Conservation (phyloP, 2,888 invertebrate species). For the Polyploca ridens region DNA sequence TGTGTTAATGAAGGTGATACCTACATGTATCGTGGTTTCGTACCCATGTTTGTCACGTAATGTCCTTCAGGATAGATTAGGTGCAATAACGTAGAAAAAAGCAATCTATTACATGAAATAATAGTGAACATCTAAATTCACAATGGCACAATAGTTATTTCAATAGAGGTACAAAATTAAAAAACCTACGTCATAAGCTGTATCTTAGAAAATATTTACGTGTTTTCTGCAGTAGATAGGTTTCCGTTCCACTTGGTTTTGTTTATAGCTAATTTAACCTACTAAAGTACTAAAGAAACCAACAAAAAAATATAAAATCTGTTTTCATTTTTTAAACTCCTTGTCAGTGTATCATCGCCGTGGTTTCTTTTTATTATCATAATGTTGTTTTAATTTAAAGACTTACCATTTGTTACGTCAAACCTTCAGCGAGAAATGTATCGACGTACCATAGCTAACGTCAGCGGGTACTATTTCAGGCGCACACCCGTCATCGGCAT, state of each 20-base stretch:
- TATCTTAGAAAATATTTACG: too few species aligned
- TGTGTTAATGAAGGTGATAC: slow-evolving; percentile 10
- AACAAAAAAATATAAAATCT: too few species aligned
- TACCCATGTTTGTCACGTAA: slow-evolving; percentile 44
- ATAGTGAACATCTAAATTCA: not conserved
- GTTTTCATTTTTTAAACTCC: too few species aligned
- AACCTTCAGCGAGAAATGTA: slow-evolving; percentile 59
- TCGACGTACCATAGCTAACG: slow-evolving; percentile 58
- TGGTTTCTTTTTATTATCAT: slow-evolving; percentile 20
- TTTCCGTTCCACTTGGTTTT: too few species aligned
- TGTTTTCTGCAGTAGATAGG: too few species aligned
- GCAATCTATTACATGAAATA: not conserved
- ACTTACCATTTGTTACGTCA: slow-evolving; percentile 73
- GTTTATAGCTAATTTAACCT: too few species aligned
- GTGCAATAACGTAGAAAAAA: slow-evolving; percentile 35
- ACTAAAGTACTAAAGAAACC: too few species aligned
- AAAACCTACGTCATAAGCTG: too few species aligned
- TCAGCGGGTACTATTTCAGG: slow-evolving; percentile 71
- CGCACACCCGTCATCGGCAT: slow-evolving; percentile 57
- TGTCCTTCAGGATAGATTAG: slow-evolving; percentile 39
- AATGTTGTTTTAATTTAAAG: slow-evolving; percentile 50
- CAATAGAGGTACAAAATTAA: too few species aligned
- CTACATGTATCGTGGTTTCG: slow-evolving; percentile 35
- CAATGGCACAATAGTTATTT: not conserved
- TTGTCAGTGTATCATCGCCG: too few species aligned